phyloP scores from a whole-genome alignment of 2,888 invertebrate species.

The Hylaea fasciaria region DNA sequence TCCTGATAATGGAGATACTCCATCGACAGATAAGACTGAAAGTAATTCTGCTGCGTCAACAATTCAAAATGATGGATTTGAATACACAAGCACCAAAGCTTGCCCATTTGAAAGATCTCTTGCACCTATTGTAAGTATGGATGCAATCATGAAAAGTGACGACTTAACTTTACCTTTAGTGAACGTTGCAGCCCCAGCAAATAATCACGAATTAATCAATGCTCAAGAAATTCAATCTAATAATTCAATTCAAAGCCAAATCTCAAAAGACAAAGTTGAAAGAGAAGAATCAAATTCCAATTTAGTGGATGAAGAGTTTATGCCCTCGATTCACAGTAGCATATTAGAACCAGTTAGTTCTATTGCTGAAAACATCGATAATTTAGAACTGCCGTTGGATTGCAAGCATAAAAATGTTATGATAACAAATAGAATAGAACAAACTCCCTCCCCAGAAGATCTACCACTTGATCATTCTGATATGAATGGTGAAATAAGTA shows the following conservation, averaged over 20 bases:
- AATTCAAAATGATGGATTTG: conserved; percentile 79
- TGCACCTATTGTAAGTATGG: conserved; percentile 64
- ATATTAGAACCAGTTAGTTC: conserved; percentile 86
- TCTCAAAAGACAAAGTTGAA: conserved; percentile 44
- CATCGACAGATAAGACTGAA: conserved; percentile 85
- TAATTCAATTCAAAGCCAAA: conserved; percentile 36
- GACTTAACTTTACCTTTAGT: conserved; percentile 46
- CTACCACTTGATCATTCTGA: conserved; percentile 91
- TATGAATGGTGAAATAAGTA: conserved; percentile 85
- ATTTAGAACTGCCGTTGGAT: conserved; percentile 83
- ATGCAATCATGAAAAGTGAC: conserved; percentile 58
- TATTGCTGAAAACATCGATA: conserved; percentile 79
- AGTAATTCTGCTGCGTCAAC: conserved; percentile 81
- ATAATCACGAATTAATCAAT: conserved; percentile 36
- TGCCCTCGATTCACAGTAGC: conserved; percentile 86
- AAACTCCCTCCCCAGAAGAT: conserved; percentile 94
- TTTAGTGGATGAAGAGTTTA: conserved; percentile 85
- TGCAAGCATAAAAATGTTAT: conserved; percentile 66
- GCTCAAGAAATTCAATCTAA: conserved; percentile 51
- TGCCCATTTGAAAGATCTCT: conserved; percentile 51
- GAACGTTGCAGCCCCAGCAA: conserved; percentile 43
- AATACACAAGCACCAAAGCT: conserved; percentile 56
- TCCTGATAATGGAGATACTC: conserved; percentile 81
- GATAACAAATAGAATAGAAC: conserved; percentile 85
- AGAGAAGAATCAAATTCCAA: conserved; percentile 65